phyloP scores from a whole-genome alignment of 2,888 invertebrate genomes.

The Mesochorus sp. region DNA sequence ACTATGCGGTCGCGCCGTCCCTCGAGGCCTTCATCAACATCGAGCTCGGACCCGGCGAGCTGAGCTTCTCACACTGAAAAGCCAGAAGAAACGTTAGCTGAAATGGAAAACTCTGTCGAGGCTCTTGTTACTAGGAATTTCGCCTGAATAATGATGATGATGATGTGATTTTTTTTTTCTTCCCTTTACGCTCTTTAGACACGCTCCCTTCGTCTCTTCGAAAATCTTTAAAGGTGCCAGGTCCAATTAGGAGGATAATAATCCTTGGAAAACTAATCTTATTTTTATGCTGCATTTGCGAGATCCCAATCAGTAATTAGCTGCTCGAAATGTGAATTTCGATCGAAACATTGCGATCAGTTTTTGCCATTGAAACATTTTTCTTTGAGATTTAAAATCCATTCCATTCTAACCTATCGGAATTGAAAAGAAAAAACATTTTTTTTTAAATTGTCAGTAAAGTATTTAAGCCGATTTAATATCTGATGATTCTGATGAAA shows the following conservation, averaged over 20 bases:
- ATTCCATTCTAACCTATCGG: too few relatives aligned
- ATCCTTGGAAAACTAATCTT: background rate
- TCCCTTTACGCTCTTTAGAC: conserved; percentile 30
- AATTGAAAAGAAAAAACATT: too few relatives aligned
- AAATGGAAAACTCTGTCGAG: conserved; percentile 36
- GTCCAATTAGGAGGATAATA: conserved; percentile 24
- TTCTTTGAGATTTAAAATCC: too few relatives aligned
- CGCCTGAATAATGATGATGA: conserved; percentile 39
- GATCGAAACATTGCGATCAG: too few relatives aligned
- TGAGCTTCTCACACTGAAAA: conserved; percentile 6
- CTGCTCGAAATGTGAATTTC: background rate
- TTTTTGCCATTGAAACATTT: too few relatives aligned
- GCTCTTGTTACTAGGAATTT: conserved; percentile 40
- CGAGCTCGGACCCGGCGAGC: conserved; percentile 17
- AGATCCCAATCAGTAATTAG: background rate
- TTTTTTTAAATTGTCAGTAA: too few relatives aligned
- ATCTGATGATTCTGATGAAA: too few relatives aligned
- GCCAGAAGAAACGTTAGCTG: conserved; percentile 37
- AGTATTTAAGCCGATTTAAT: too few relatives aligned
- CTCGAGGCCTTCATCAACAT: conserved; percentile 20
- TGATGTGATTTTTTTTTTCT: background rate
- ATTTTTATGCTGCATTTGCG: background rate
- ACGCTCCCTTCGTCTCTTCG: conserved; percentile 10
- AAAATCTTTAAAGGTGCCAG: conserved; percentile 23
- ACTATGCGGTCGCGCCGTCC: conserved; percentile 26